phyloP scores from a whole-genome alignment of 1,140 invertebrate species.

The Pomphorhynchus laevis region DNA sequence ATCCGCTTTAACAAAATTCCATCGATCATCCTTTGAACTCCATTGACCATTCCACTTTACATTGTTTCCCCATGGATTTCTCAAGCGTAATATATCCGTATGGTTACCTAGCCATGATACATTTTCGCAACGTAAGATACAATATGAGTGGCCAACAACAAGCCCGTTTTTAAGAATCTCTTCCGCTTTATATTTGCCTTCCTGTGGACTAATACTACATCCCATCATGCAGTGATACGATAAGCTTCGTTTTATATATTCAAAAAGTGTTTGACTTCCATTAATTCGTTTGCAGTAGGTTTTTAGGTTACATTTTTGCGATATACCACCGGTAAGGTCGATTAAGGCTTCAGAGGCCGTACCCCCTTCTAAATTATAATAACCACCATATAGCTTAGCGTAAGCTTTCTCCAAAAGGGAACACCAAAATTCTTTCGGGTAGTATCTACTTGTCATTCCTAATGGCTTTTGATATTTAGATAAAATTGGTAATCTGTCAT shows the following conservation, averaged over 20 bases:
- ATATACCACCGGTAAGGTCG: conserved; percentile 16
- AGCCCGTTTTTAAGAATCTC: conserved; percentile 22
- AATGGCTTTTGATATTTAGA: conserved; percentile 17
- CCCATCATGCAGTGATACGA: conserved; percentile 1
- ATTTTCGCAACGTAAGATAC: conserved; percentile 30
- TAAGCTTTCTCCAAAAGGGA: conserved; percentile 24
- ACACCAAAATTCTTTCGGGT: conserved; percentile 23
- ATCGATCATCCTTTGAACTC: conserved; percentile 27
- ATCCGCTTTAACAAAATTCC: conserved; percentile 25
- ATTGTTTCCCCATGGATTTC: conserved; percentile 26
- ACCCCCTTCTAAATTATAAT: conserved; percentile 15
- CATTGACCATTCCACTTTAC: conserved; percentile 26
- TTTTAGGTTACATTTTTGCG: conserved; percentile 18
- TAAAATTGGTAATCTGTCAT: conserved; percentile 21
- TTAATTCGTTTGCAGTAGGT: conserved; percentile 17
- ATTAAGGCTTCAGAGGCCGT: conserved; percentile 16
- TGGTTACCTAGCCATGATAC: conserved; percentile 21
- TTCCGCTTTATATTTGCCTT: conserved; percentile 19
- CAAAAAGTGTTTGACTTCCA: not conserved
- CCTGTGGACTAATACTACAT: conserved; percentile 14
- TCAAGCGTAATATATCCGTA: conserved; percentile 16
- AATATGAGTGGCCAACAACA: conserved; percentile 24
- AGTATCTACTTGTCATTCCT: conserved; percentile 18
- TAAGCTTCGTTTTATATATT: conserved; percentile 6
- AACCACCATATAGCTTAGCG: conserved; percentile 19